Percentiles rank a stretch among this genome's conserved stretches.
Conservation (phyloP, 2,113 vertebrate genomes). For the Sarotherodon lohbergeri region DNA sequence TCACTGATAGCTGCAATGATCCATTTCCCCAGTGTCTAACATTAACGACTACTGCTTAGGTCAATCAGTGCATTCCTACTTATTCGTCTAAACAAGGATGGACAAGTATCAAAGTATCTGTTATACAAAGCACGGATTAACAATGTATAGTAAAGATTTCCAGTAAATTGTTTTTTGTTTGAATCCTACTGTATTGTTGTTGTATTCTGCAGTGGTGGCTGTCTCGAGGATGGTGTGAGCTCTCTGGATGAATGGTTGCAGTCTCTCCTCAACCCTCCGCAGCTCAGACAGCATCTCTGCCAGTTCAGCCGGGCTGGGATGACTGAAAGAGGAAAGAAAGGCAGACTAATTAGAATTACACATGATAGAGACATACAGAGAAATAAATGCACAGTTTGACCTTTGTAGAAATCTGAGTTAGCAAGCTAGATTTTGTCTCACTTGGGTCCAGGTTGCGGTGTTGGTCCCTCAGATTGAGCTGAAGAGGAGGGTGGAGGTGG, state of each 20-base stretch:
- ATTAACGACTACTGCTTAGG: neutral
- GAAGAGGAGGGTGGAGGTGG: slow-evolving; percentile 60
- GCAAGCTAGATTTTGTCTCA: neutral
- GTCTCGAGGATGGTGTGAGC: slow-evolving; percentile 82
- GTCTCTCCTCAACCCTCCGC: slow-evolving; percentile 78
- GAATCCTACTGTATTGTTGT: slow-evolving; percentile 80
- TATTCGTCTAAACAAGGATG: neutral
- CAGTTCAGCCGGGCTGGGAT: slow-evolving; percentile 82
- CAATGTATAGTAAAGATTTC: neutral
- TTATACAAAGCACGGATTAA: neutral
- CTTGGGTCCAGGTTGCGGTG: slow-evolving; percentile 67
- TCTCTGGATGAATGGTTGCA: slow-evolving; percentile 86
- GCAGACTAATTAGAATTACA: fast-evolving
- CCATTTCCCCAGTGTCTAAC: neutral
- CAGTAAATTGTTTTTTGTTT: neutral
- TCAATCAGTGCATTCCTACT: neutral
- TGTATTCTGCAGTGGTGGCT: slow-evolving; percentile 80
- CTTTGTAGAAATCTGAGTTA: neutral
- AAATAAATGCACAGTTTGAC: neutral
- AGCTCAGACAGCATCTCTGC: slow-evolving; percentile 84
- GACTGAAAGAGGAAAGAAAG: slow-evolving; percentile 55
- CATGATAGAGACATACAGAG: neutral
- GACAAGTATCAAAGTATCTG: neutral
- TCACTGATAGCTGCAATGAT: fast-evolving
- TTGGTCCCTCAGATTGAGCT: slow-evolving; percentile 63